Conservation (phyloP, 2,113 vertebrate genomes). For the Brachyistius frenatus region DNA sequence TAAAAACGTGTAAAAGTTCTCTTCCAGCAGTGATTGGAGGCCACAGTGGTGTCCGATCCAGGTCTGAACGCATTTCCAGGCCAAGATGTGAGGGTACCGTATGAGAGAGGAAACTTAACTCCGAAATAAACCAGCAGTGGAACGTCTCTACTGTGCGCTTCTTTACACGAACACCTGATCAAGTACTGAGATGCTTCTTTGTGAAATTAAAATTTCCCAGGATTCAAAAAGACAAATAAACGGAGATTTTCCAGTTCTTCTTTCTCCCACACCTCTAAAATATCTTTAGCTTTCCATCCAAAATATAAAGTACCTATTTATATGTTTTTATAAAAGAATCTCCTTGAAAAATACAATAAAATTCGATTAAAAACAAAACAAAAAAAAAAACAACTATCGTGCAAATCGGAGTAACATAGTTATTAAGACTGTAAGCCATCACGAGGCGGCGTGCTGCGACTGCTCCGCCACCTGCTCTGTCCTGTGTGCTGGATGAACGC, state of each 20-base stretch:
- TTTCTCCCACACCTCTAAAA: conserved; percentile 40
- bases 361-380: conserved; percentile 68
- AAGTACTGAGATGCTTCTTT: conserved; percentile 59
- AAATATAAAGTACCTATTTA: conserved; percentile 82
- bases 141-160: conserved; percentile 51
- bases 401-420: conserved; percentile 88
- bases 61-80: conserved; percentile 23
- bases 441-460: conserved; percentile 81
- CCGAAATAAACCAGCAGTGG: conserved; percentile 43
- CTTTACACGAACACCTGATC: conserved; percentile 31
- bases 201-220: conserved; percentile 33
- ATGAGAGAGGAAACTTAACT: conserved; percentile 29
- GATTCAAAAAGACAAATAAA: conserved; percentile 9
- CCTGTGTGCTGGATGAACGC: conserved; percentile 50
- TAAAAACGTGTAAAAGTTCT: conserved; percentile 6
- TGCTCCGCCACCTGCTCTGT: conserved; percentile 47
- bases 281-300: conserved; percentile 43
- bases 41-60: conserved; percentile 19
- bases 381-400: conserved; percentile 82
- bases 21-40: conserved; percentile 32
- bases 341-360: conserved; percentile 85
- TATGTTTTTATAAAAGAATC: conserved; percentile 80
- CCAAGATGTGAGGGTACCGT: neutral
- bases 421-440: conserved; percentile 69
- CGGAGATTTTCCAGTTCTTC: conserved; percentile 59